Conservation (phyloP, 2,113 vertebrate genomes). For the Erythrocercus mccallii region DNA sequence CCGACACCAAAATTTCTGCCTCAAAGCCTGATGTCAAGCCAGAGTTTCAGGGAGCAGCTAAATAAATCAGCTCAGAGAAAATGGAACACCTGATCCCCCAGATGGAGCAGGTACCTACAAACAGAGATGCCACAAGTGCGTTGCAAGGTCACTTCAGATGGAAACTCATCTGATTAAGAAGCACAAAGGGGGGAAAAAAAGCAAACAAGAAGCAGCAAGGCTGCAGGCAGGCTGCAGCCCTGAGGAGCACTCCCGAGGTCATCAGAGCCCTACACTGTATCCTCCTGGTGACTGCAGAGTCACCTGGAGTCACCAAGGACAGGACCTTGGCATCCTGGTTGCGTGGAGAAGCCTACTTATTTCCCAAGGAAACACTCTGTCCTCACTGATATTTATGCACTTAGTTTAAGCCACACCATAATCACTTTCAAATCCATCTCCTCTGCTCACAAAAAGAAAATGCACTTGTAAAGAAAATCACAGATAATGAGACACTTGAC, state of each 20-base stretch:
- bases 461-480: neutral
- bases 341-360: neutral
- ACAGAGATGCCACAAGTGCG: rapidly evolving
- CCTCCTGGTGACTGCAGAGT: neutral
- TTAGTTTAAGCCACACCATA: neutral
- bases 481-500: neutral
- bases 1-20: neutral
- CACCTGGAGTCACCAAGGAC: slow-evolving; percentile 37
- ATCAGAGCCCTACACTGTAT: neutral
- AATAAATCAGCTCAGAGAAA: neutral
- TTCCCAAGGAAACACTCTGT: slow-evolving; percentile 39
- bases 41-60: neutral
- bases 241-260: neutral
- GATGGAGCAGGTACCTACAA: neutral
- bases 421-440: neutral
- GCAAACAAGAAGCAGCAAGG: neutral
- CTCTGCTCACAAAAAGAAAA: neutral
- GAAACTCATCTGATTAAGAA: neutral
- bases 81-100: neutral
- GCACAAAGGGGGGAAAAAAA: neutral
- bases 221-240: neutral
- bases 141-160: neutral
- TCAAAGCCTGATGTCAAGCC: neutral
- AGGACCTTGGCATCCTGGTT: neutral
- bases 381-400: neutral